Evolutionary conservation across 1,140 invertebrate genomes (phyloP).

Genomic region (Drosophila dunni): DNA sequence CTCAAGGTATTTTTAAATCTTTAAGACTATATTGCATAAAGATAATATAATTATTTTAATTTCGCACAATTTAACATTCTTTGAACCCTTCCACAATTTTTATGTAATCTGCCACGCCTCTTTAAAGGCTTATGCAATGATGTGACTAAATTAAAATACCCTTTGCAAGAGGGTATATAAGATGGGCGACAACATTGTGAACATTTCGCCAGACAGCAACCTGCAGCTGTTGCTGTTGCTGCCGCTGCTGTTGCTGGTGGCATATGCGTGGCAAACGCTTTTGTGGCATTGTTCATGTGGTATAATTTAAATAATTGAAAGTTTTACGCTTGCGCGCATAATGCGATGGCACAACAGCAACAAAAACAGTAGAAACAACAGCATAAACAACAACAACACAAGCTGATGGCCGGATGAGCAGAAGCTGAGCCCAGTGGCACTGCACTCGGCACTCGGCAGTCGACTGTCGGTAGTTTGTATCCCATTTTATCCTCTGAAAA

Average conservation of each 20-base stretch:
- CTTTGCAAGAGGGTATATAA: too few species aligned
- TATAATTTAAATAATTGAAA: conserved; percentile 84
- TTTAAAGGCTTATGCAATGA: too few species aligned
- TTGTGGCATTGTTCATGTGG: conserved; percentile 82
- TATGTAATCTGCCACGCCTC: too few species aligned
- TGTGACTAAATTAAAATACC: too few species aligned
- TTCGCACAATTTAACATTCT: too few species aligned
- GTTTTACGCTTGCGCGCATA: conserved; percentile 81
- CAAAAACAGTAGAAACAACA: conserved; percentile 34
- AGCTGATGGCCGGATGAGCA: conserved; percentile 65
- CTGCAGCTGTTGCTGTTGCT: conserved; percentile 64
- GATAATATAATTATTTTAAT: too few species aligned
- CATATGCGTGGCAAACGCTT: conserved; percentile 64
- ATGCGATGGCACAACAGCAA: conserved; percentile 55
- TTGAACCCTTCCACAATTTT: too few species aligned
- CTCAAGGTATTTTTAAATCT: too few species aligned
- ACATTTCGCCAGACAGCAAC: conserved; percentile 50
- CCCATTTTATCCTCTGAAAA: conserved; percentile 21
- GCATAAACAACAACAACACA: conserved; percentile 24
- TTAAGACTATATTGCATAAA: too few species aligned
- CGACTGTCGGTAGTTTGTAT: conserved; percentile 7
- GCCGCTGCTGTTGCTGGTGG: conserved; percentile 42
- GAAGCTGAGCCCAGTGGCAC: conserved; percentile 3
- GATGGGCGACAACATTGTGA: conserved; percentile 34
- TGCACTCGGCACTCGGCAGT: conserved; percentile 9